A percentile compares a stretch with the other conserved stretches of the same genome.
phyloP scores from a whole-genome alignment of 2,797 vertebrate genomes.

The Varecia variegata region DNA sequence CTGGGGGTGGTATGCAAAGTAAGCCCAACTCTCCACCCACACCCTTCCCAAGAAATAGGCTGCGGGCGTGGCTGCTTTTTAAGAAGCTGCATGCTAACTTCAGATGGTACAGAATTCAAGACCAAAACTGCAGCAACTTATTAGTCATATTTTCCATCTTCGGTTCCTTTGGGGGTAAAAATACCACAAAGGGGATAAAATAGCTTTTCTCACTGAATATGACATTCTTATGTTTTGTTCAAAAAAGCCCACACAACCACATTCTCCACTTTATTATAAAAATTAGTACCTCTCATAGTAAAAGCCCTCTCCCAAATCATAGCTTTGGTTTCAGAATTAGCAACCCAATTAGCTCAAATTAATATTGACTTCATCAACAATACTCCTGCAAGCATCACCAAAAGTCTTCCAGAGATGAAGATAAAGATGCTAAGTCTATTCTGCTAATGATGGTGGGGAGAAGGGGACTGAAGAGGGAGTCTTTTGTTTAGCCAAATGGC shows the following conservation, averaged over 20 bases:
- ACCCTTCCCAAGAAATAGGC: neutral
- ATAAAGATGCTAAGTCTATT: neutral
- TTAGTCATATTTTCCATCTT: constrained; percentile 32
- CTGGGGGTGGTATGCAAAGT: neutral
- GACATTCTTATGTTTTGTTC: constrained; percentile 33
- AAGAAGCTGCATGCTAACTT: neutral
- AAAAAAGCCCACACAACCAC: neutral
- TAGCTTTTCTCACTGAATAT: neutral
- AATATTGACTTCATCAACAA: neutral
- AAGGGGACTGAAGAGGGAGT: neutral
- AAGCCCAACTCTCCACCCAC: neutral
- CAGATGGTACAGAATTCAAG: neutral
- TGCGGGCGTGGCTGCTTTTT: neutral
- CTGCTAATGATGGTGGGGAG: neutral
- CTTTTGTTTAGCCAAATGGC: neutral
- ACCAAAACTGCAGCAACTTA: neutral
- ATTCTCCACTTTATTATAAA: constrained; percentile 33
- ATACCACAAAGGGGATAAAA: neutral
- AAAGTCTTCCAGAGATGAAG: neutral
- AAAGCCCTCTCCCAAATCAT: neutral
- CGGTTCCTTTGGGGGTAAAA: neutral
- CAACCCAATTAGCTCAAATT: neutral
- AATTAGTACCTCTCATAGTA: neutral
- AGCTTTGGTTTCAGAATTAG: constrained; percentile 41
- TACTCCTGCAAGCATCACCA: neutral